Evolutionary conservation across 2,888 invertebrate genomes (phyloP), one percentile per base, ranked within the genome.

Genomic region (Dicyrtoma fusca): DNA sequence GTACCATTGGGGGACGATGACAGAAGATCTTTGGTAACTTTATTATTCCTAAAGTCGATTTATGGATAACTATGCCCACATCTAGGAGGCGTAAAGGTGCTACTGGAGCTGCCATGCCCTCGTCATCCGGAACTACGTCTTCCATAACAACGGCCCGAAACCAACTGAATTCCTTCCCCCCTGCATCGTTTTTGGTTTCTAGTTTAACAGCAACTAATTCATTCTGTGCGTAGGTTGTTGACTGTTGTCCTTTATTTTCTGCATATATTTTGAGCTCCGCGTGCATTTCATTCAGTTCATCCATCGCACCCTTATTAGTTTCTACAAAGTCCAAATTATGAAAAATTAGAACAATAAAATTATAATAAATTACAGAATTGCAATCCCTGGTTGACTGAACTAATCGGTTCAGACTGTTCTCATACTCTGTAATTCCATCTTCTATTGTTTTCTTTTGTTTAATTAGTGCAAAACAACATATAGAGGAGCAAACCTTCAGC

Each of bases 131-230:
- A n/a, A 51, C 45, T 21, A 44, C 42, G 44, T 61, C 61, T 5
- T 61, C 57, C 21, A 45, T 1, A 14, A 49, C 62, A 21, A 69
- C n/a, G 25, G 53, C 55, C 1, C 63, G 53, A 17, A 51, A 55
- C 71, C 62, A 63, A 17, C 8, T 34, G 14, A 19, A 6, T 53
- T 65, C 23, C 21, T 63, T 45, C 8, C 3, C 3, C 34, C 66
- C 66, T 11, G 11, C 6, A 21, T 8, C 44, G 42, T 21, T 44
- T 34, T n/a, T 1, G 25, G 63, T 71, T 51, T 25, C 44, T 0
- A 63, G 25, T 17, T 55, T 19, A 51, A 71, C 71, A 8, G 64
- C 71, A 1, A 71, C 55, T 11, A 71, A 10, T 17, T 62, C 63
- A 42, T 53, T 55, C 44, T 8, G 17, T 11, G 44, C 26, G 23